These are phyloP conservation scores for Grammatotria lemairii DNA, from an alignment of 2,113 vertebrate species.

Conservation along the genomic window DNA sequence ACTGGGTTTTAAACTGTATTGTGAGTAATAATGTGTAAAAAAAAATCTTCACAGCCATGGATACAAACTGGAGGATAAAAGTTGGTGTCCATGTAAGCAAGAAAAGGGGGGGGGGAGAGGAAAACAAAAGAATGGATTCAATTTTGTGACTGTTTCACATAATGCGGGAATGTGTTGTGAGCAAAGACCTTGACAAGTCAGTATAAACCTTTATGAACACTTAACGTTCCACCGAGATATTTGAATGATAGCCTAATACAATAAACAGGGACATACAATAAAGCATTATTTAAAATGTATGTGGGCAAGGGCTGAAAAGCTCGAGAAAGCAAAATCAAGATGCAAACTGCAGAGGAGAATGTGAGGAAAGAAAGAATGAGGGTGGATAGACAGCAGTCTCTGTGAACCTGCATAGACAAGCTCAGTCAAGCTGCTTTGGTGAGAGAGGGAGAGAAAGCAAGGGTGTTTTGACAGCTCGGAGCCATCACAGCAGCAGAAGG, in stretches of 20 bases:
- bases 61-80: neutral
- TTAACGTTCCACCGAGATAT: neutral
- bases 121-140: neutral
- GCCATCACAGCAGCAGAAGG: constrained; percentile 67
- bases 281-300: neutral
- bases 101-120: rapidly evolving
- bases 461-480: constrained; percentile 72
- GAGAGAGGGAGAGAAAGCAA: constrained; percentile 39
- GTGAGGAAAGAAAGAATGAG: neutral
- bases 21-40: neutral
- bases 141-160: neutral
- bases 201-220: neutral
- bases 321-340: constrained; percentile 13
- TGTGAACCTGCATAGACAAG: constrained; percentile 60
- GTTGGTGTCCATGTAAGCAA: neutral
- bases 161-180: neutral
- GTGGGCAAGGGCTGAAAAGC: neutral
- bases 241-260: neutral
- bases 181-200: neutral
- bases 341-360: neutral
- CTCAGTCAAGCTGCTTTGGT: constrained; percentile 48
- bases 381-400: constrained; percentile 39
- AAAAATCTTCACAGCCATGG: neutral
- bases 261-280: neutral
- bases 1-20: neutral